phyloP scores from a whole-genome alignment of 2,113 vertebrate species.

The Rattus rattus region DNA sequence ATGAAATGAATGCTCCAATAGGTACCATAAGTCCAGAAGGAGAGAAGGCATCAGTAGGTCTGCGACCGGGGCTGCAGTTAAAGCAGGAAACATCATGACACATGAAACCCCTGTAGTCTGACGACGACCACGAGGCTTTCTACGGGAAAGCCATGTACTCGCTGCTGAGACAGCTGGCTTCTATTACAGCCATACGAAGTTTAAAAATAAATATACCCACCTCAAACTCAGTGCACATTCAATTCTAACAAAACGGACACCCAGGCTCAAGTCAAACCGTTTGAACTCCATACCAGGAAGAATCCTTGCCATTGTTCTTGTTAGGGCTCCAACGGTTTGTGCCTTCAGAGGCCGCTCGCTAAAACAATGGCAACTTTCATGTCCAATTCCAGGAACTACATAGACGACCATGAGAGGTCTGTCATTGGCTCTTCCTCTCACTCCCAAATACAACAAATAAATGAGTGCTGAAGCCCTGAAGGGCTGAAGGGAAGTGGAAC shows the following conservation, averaged over 20 bases:
- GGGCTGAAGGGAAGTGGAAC: slow-evolving; percentile 58
- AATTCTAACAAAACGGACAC: slow-evolving; percentile 41
- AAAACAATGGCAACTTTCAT: slow-evolving; percentile 77
- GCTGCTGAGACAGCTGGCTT: slow-evolving; percentile 71
- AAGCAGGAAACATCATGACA: slow-evolving; percentile 22
- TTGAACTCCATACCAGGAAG: background rate
- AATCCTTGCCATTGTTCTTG: background rate
- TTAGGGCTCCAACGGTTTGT: slow-evolving; percentile 46
- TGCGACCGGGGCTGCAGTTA: background rate
- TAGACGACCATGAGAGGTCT: slow-evolving; percentile 62
- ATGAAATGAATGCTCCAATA: background rate
- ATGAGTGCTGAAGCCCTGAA: slow-evolving; percentile 52
- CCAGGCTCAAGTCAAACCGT: slow-evolving; percentile 59
- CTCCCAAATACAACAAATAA: slow-evolving; percentile 66
- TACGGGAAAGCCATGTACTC: slow-evolving; percentile 45
- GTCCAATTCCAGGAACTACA: slow-evolving; percentile 67
- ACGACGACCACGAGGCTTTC: background rate
- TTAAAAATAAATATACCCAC: slow-evolving; percentile 73
- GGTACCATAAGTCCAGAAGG: background rate
- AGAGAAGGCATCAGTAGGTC: background rate
- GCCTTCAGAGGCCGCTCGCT: slow-evolving; percentile 48
- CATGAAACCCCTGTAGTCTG: background rate
- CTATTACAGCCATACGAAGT: slow-evolving; percentile 67
- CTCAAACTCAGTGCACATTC: slow-evolving; percentile 55
- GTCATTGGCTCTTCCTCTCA: background rate